Evolutionary conservation across 2,797 vertebrate genomes (phyloP).

Genomic region (Hydrophis major): DNA sequence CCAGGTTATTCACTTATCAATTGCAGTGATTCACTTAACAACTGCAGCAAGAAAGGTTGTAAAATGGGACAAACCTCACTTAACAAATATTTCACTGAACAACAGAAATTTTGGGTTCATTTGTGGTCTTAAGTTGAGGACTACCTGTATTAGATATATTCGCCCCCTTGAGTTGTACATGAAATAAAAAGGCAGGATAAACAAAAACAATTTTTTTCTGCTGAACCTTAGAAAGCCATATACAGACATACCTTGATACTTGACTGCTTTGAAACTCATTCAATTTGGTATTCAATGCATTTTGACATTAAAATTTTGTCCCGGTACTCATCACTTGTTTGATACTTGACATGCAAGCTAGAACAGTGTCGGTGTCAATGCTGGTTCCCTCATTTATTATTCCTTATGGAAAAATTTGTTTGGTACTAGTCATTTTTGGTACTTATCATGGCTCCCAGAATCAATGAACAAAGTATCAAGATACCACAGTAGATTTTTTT

Average conservation of each 20-base stretch:
- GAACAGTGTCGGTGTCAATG: not conserved
- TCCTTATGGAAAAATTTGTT: not conserved
- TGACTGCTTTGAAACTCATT: not conserved
- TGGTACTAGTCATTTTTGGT: not conserved
- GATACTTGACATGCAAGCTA: not conserved
- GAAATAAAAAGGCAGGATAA: not conserved
- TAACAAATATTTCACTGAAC: too few species aligned
- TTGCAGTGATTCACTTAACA: too few species aligned
- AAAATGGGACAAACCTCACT: too few species aligned
- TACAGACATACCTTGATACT: not conserved
- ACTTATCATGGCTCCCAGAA: not conserved
- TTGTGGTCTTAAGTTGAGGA: too few species aligned
- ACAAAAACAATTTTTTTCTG: not conserved
- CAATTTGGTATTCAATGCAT: not conserved
- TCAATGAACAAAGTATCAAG: not conserved
- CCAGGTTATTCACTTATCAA: too few species aligned
- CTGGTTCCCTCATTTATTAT: not conserved
- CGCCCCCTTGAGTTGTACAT: not conserved
- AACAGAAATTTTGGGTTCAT: too few species aligned
- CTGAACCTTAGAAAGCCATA: not conserved
- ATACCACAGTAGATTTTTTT: not conserved
- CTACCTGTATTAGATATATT: not conserved
- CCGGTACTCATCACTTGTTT: not conserved
- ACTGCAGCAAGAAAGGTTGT: too few species aligned
- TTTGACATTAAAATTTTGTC: not conserved